Base-by-base conservation (phyloP, 2,113 vertebrate genomes). In the Procavia capensis region DNA sequence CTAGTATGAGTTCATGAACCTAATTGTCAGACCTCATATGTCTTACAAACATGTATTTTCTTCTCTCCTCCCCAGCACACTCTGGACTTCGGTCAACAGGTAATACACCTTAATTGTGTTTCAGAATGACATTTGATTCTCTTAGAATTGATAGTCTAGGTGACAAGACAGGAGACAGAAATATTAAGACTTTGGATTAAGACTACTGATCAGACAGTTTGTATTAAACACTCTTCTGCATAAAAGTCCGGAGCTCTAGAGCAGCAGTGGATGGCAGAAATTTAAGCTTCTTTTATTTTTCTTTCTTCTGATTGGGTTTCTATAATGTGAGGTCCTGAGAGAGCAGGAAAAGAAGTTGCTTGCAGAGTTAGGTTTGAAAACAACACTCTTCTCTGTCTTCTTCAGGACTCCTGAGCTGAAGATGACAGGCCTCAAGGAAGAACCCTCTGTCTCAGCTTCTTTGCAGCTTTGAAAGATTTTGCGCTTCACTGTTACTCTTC, bases 381-480 rank as follows among this genome's bases (percentile, higher is more conserved):
- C 61, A 31, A 34, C 81, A 9, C 27, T 81, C 2, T 63, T 7
- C 17, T 84, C 36, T 86, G 70, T 94, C 57, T 84, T n/a, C 47
- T 90, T 29, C 70, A 97, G 95, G 95, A 27, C 79, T 94, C 31
- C 88, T 97, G 94, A 96, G 68, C 47, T 96, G 88, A 6, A 39
- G 10, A 13, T 47, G 41, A 17, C 1, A 7, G 31, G 29, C 3
- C 72, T 34, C 16, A 31, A 45, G 20, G 31, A 84, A 50, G 14
- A 61, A 20, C 1, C 45, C 50, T 43, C 45, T 45, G 43, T 50
- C 14, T 43, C 27, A 0, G 29, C 36, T 61, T 57, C 43, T 61
- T 47, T 1, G 8, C 0, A 25, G 31, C 27, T 5, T 45, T 31
- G 2, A 45, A 25, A 8, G 3, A 0, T 54, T 14, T 86, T 50